Base-by-base conservation (phyloP, 2,113 vertebrate genomes). In the Chamaea fasciata region DNA sequence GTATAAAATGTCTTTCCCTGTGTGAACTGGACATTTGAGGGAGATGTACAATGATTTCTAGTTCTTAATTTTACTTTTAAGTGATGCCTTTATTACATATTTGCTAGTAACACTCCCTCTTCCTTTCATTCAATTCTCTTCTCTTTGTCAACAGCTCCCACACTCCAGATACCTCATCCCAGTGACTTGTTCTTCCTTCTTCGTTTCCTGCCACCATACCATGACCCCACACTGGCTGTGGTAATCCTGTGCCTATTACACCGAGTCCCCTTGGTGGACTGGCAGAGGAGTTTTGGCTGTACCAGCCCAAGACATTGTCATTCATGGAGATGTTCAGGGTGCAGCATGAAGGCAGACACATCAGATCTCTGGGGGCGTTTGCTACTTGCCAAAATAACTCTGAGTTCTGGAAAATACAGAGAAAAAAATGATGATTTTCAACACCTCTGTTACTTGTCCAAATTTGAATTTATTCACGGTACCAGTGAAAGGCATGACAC, bases 361-460 rank as follows among this genome's bases (percentile, higher is more conserved):
- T 56, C 39, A 73, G 11, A 91, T 47, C 15, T 62, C 44, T 65
- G 23, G 35, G 68, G 15, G 2, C 41, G 80, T 91, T 83, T 85
- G 9, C 30, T 76, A 31, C n/a, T 55, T 92, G 68, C 30, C 71
- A 93, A 85, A 92, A 83, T 67, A 96, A 82, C 47, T 73, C 44
- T 16, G 47, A 11, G 17, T 62, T 94, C 53, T 91, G 75, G 50
- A 95, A 92, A 94, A 83, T 47, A 22, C 28, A 47, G 31, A 59
- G 4, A 46, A 82, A 87, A 94, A 94, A 83, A 37, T 4, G 1
- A 37, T 86, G 49, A 91, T 83, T 95, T 95, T 97, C 94, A 97
- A 86, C 90, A 88, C 59, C 39, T 90, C 52, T 44, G 35, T 41
- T 83, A 59, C 71, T 83, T 74, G 82, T 83, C 75, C 91, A 86